phyloP scores from a whole-genome alignment of 2,888 invertebrate species.

The Darwinula stevensoni region DNA sequence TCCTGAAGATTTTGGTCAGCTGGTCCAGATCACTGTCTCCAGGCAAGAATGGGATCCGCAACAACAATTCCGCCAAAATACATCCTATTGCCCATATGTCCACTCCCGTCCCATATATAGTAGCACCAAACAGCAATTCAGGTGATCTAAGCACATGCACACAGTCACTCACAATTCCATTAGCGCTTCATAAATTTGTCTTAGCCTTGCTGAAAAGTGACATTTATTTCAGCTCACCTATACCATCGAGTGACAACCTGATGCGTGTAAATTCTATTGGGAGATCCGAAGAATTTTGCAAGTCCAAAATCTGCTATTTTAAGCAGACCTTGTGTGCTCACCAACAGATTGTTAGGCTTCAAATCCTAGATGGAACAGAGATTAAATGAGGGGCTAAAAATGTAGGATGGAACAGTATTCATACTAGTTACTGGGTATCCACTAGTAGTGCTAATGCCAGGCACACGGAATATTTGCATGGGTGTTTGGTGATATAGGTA shows the following conservation, averaged over 20 bases:
- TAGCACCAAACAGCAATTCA: slow-evolving; percentile 77
- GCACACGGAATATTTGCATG: neutral
- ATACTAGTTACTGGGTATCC: no score
- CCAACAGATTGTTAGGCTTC: slow-evolving; percentile 92
- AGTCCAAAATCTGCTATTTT: slow-evolving; percentile 98
- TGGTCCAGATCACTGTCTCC: slow-evolving; percentile 95
- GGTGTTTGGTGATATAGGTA: no score
- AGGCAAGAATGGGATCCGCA: slow-evolving; percentile 74
- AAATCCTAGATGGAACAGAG: slow-evolving; percentile 29
- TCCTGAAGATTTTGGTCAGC: slow-evolving; percentile 73
- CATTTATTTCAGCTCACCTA: slow-evolving; percentile 22
- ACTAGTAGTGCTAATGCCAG: no score
- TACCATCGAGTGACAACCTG: slow-evolving; percentile 92
- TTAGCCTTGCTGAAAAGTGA: no score
- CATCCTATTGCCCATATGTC: slow-evolving; percentile 99
- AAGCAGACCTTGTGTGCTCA: slow-evolving; percentile 63
- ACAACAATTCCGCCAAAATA: slow-evolving; percentile 70
- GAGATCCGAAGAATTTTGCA: slow-evolving; percentile 89
- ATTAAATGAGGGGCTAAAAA: no score
- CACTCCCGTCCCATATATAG: slow-evolving; percentile 81
- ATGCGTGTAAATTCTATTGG: slow-evolving; percentile 80
- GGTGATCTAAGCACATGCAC: slow-evolving; percentile 38
- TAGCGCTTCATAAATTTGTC: no score
- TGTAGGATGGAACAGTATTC: no score
- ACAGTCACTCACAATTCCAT: no score